A percentile compares a stretch with the other conserved stretches of the same genome.
These are phyloP conservation scores for Nesidiocoris tenuis DNA, from an alignment of 2,888 invertebrate species.

Conservation along the genomic window DNA sequence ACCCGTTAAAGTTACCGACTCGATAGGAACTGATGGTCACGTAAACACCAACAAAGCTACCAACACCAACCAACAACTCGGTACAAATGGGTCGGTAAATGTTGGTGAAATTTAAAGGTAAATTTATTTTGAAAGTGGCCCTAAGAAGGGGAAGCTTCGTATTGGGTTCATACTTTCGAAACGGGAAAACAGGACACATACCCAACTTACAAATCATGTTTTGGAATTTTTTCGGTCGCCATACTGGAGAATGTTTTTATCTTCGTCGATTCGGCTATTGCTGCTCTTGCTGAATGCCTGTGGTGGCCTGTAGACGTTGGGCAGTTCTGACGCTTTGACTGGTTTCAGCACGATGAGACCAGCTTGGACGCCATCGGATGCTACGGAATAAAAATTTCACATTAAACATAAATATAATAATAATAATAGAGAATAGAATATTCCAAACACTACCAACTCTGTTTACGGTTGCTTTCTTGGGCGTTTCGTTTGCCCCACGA, in stretches of 20 bases:
- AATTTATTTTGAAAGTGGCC: too few species aligned
- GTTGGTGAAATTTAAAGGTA: too few species aligned
- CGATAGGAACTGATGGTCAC: too few species aligned
- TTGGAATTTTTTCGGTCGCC: slow-evolving; percentile 4
- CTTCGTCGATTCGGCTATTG: slow-evolving; percentile 28
- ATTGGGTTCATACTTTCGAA: too few species aligned
- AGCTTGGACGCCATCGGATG: slow-evolving; percentile 50
- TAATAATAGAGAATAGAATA: neutral
- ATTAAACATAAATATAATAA: too few species aligned
- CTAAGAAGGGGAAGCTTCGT: too few species aligned
- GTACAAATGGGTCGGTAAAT: too few species aligned
- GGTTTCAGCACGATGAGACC: slow-evolving; percentile 55
- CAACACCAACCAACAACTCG: too few species aligned
- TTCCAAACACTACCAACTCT: neutral
- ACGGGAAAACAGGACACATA: neutral
- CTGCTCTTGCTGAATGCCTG: slow-evolving; percentile 41
- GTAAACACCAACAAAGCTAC: too few species aligned
- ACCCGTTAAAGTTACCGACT: too few species aligned
- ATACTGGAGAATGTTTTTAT: slow-evolving; percentile 13
- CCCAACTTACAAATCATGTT: slow-evolving; percentile 7
- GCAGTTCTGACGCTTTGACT: slow-evolving; percentile 55
- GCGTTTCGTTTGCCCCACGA: slow-evolving; percentile 21
- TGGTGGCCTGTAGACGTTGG: slow-evolving; percentile 33
- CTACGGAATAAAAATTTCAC: neutral
- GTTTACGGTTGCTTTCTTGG: neutral